A percentile compares a stretch with the other conserved stretches of the same genome.
Evolutionary conservation across 2,888 invertebrate genomes (phyloP).

Genomic region (Coleophora flavipennella): DNA sequence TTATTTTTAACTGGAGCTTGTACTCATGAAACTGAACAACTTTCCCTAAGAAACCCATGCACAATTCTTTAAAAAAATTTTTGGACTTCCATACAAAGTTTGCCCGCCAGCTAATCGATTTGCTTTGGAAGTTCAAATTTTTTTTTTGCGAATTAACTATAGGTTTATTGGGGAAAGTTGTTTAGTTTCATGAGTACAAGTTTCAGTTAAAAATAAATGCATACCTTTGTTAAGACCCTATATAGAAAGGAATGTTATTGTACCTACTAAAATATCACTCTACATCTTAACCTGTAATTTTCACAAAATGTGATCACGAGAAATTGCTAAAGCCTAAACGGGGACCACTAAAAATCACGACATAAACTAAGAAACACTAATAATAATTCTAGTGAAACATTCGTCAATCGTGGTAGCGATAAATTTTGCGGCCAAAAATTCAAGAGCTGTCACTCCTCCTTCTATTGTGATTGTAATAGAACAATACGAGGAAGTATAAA

Average conservation of each 20-base stretch:
- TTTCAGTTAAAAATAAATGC: too few species aligned
- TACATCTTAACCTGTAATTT: slow-evolving; percentile 20
- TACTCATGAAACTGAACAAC: too few species aligned
- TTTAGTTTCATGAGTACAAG: too few species aligned
- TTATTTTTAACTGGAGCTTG: too few species aligned
- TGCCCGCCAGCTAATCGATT: too few species aligned
- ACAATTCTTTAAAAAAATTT: too few species aligned
- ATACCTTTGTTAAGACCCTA: too few species aligned
- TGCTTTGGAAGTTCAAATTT: too few species aligned
- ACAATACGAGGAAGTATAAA: not conserved
- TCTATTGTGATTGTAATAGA: not conserved
- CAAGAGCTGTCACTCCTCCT: slow-evolving; percentile 6
- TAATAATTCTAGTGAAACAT: slow-evolving; percentile 24
- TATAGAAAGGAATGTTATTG: slow-evolving; percentile 21
- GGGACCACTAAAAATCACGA: slow-evolving; percentile 32
- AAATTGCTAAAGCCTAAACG: slow-evolving; percentile 16
- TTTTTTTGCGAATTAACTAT: too few species aligned
- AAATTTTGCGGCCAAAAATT: slow-evolving; percentile 16
- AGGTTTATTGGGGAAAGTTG: too few species aligned
- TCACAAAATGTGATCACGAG: slow-evolving; percentile 31
- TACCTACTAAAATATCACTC: slow-evolving; percentile 27
- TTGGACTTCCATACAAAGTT: too few species aligned
- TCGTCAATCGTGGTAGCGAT: slow-evolving; percentile 17
- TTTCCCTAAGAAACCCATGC: too few species aligned
- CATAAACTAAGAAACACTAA: slow-evolving; percentile 27